Evolutionary conservation across 2,797 vertebrate species (phyloP), one percentile per base, ranked within the genome.

Genomic region (Syngnathus rostellatus): DNA sequence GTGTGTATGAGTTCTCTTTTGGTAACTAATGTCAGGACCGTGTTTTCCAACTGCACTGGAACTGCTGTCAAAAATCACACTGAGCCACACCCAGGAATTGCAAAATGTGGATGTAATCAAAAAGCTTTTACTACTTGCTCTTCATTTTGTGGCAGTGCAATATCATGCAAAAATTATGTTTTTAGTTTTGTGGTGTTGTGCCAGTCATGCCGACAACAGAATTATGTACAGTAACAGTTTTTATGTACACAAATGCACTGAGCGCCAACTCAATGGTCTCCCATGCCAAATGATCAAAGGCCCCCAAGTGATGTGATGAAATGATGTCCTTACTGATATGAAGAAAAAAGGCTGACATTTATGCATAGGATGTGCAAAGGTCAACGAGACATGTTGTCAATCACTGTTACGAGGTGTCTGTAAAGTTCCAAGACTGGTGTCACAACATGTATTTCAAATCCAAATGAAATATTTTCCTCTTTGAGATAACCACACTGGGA

Each of bases 1-100:
- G 41, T 43, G 41, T 43, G 41, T 43, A 11, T 43, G 41, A 2
- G 41, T 63, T 81, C 70, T 55, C 19, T 38, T 39, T 64, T 31
- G 12, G 61, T 63, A 21, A 41, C 61, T 31, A 39, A 63, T 31
- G 61, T 17, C n/a, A 51, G 50, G 50, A 51, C 25, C 31, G 25
- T 31, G 31, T 57, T 55, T 8, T 25, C 25, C 14, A 57, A 53
- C 82, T 88, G 88, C 86, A 87, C 88, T 88, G 86, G 85, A 86
- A 87, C 75, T 82, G 84, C 79, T 84, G 71, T 84, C 86, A 88
- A 89, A 84, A 87, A 87, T 31, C 87, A 83, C 86, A 87, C 86
- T 87, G 88, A 88, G 85, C 86, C 87, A 86, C 83, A 86, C 81
- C 76, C 79, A 82, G 84, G 84, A 77, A 67, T 83, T 53, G 71